Conservation (phyloP, 2,888 invertebrate genomes). For the Ectobius pallidus region DNA sequence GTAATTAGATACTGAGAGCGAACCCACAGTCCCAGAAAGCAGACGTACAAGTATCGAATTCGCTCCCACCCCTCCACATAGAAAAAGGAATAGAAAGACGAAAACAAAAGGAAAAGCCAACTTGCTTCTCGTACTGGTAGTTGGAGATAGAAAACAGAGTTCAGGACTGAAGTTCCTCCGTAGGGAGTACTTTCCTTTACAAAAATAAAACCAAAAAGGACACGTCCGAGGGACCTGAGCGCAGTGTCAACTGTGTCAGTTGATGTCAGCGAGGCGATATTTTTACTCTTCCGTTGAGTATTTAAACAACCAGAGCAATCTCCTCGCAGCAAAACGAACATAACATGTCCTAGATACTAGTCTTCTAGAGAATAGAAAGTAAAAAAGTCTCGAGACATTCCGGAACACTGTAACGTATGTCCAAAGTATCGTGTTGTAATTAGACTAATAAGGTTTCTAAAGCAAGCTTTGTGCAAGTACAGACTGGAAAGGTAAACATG, state of each 20-base stretch:
- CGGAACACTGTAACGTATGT: too few species aligned
- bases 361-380: too few species aligned
- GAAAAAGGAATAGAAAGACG: not conserved
- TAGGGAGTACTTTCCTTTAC: not conserved
- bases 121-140: not conserved
- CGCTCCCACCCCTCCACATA: not conserved
- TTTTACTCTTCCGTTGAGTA: too few species aligned
- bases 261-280: too few species aligned
- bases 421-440: too few species aligned
- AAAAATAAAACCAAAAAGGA: not conserved
- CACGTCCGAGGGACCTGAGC: not conserved
- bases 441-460: too few species aligned
- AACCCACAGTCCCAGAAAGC: not conserved
- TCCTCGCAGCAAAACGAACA: not conserved
- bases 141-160: not conserved
- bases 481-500: too few species aligned
- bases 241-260: not conserved
- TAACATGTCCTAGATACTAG: too few species aligned
- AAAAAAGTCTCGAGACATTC: too few species aligned
- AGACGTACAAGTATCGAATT: conserved; percentile 1
- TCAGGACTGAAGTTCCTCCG: not conserved
- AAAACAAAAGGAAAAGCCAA: not conserved
- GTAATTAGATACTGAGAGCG: conserved; percentile 18
- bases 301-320: not conserved
- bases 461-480: too few species aligned